Evolutionary conservation across 2,113 vertebrate genomes (phyloP).

Genomic region (Melospiza georgiana): DNA sequence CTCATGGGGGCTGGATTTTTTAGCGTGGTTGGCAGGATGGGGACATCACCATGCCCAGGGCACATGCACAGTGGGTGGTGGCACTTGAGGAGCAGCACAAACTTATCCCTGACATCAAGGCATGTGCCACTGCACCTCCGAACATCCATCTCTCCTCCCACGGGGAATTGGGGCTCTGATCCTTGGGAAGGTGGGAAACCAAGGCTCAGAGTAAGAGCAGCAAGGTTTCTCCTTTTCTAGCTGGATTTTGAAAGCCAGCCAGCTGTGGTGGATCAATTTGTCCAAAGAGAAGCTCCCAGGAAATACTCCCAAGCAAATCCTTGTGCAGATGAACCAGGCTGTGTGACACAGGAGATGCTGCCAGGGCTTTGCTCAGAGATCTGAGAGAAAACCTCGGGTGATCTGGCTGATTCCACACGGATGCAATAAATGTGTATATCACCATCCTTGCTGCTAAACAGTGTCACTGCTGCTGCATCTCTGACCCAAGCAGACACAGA

Average conservation of each 20-base stretch:
- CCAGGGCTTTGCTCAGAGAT: neutral
- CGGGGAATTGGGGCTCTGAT: accelerated
- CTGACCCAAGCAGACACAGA: neutral
- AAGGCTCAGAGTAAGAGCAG: neutral
- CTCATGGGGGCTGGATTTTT: neutral
- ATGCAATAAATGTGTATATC: neutral
- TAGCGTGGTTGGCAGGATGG: neutral
- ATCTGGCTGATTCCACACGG: neutral
- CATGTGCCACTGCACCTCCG: neutral
- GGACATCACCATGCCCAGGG: neutral
- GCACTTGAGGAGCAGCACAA: neutral
- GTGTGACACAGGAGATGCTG: neutral
- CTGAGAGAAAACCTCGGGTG: neutral
- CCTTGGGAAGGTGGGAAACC: neutral
- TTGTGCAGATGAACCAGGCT: neutral
- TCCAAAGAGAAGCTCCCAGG: neutral
- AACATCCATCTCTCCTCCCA: neutral
- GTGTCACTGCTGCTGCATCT: accelerated
- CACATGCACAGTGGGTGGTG: accelerated
- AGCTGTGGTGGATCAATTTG: neutral
- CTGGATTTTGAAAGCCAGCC: neutral
- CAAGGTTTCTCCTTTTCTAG: neutral
- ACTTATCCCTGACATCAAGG: neutral
- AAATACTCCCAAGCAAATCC: neutral
- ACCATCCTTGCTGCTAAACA: neutral